These are phyloP conservation scores for Menura novaehollandiae DNA, from an alignment of 2,113 vertebrate species.

Conservation along the genomic window DNA sequence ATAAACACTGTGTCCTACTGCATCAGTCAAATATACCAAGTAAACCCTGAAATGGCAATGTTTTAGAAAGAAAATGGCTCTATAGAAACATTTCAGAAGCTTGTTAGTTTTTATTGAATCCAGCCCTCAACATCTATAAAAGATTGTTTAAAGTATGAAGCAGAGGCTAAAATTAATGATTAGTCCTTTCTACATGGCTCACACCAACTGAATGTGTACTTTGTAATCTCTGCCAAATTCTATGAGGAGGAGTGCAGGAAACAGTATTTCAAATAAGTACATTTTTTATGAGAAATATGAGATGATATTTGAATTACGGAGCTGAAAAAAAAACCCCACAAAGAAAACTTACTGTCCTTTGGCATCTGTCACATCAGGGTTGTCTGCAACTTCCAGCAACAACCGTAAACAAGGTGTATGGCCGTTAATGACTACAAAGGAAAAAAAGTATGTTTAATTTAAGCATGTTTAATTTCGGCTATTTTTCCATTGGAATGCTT, in stretches of 20 bases:
- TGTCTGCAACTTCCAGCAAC: constrained; percentile 88
- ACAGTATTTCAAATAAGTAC: background rate
- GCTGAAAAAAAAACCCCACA: background rate
- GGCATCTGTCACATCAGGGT: constrained; percentile 83
- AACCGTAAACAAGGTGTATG: constrained; percentile 90
- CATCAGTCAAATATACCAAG: background rate
- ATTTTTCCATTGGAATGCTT: background rate
- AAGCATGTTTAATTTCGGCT: background rate
- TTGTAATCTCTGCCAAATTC: constrained; percentile 6
- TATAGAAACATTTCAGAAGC: background rate
- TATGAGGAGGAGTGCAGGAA: background rate
- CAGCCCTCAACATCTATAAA: background rate
- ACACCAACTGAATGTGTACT: background rate
- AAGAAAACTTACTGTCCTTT: constrained; percentile 92
- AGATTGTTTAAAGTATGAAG: background rate
- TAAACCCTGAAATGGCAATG: background rate
- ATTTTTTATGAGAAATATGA: background rate
- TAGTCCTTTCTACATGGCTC: background rate
- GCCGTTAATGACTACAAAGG: constrained; percentile 88
- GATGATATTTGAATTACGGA: background rate
- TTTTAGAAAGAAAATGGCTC: background rate
- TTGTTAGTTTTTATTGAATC: background rate
- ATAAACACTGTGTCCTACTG: background rate
- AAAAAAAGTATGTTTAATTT: background rate
- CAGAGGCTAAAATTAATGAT: background rate